These are phyloP conservation scores for Drosophila trapezifrons DNA, from an alignment of 1,140 invertebrate genomes.

Conservation along the genomic window DNA sequence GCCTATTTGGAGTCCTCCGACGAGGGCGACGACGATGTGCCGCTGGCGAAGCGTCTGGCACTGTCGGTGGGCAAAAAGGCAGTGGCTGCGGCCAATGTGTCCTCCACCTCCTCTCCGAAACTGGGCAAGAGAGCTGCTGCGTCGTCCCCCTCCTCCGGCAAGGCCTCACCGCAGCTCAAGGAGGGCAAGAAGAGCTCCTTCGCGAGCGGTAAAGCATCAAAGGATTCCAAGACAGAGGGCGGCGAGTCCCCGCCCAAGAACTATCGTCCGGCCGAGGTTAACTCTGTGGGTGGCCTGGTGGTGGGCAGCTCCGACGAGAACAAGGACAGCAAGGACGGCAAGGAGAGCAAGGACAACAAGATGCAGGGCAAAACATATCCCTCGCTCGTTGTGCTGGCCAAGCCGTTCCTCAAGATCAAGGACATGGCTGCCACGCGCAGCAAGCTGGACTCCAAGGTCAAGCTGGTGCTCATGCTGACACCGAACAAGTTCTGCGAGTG, in stretches of 20 bases:
- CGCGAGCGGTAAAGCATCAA: constrained; percentile 27
- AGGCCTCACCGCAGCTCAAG: constrained; percentile 58
- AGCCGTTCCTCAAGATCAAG: constrained; percentile 89
- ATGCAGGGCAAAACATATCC: constrained; percentile 93
- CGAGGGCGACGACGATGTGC: constrained; percentile 83
- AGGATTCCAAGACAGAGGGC: constrained; percentile 25
- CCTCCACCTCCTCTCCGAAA: constrained; percentile 20
- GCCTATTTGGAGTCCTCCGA: constrained; percentile 80
- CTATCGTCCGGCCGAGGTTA: constrained; percentile 87
- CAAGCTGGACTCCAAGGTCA: constrained; percentile 89
- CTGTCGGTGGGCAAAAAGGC: constrained; percentile 68
- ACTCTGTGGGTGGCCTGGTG: constrained; percentile 88
- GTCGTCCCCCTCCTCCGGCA: constrained; percentile 31
- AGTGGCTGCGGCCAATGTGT: constrained; percentile 35
- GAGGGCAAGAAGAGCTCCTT: constrained; percentile 30
- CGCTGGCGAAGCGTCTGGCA: constrained; percentile 80
- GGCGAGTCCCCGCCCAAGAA: constrained; percentile 64
- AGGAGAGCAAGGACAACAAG: constrained; percentile 87
- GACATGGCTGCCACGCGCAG: constrained; percentile 86
- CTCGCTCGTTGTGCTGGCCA: constrained; percentile 91
- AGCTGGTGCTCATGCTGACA: constrained; percentile 90
- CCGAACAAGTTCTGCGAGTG: constrained; percentile 94
- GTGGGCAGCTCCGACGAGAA: constrained; percentile 85
- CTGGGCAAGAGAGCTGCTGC: constrained; percentile 34
- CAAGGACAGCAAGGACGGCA: constrained; percentile 85